These are phyloP conservation scores for Tribolium freemani DNA, from an alignment of 2,888 invertebrate species.

Conservation along the genomic window DNA sequence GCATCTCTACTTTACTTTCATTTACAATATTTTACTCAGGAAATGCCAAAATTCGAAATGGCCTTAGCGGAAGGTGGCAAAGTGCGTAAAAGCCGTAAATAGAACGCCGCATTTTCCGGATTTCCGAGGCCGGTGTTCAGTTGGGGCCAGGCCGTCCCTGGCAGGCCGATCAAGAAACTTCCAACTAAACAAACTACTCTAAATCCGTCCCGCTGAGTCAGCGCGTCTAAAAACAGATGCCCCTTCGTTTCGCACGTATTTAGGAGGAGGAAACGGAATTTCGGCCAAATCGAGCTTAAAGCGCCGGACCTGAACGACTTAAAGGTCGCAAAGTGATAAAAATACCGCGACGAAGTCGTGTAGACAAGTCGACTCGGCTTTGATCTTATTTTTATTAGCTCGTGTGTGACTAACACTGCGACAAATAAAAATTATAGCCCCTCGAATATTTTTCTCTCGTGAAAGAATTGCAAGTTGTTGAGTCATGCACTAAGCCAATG, in stretches of 20 bases:
- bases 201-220: constrained; percentile 61
- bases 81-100: too few species aligned
- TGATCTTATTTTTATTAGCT: constrained; percentile 29
- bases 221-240: constrained; percentile 59
- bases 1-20: too few species aligned
- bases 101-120: too few species aligned
- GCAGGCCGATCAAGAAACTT: constrained; percentile 51
- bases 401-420: constrained; percentile 17
- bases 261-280: constrained; percentile 29
- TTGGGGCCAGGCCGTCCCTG: constrained; percentile 44
- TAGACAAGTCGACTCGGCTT: constrained; percentile 36
- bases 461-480: constrained; percentile 22
- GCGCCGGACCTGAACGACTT: constrained; percentile 22
- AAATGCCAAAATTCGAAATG: too few species aligned
- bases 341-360: constrained; percentile 12
- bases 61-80: too few species aligned
- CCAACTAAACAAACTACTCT: constrained; percentile 63
- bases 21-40: too few species aligned
- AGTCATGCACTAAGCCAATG: constrained; percentile 47
- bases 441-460: neutral
- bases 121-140: too few species aligned
- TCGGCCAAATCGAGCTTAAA: constrained; percentile 33
- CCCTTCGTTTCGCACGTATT: constrained; percentile 40
- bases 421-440: constrained; percentile 25
- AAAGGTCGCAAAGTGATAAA: constrained; percentile 23